phyloP scores from a whole-genome alignment of 2,797 vertebrate genomes.

The Myotis vivesi region DNA sequence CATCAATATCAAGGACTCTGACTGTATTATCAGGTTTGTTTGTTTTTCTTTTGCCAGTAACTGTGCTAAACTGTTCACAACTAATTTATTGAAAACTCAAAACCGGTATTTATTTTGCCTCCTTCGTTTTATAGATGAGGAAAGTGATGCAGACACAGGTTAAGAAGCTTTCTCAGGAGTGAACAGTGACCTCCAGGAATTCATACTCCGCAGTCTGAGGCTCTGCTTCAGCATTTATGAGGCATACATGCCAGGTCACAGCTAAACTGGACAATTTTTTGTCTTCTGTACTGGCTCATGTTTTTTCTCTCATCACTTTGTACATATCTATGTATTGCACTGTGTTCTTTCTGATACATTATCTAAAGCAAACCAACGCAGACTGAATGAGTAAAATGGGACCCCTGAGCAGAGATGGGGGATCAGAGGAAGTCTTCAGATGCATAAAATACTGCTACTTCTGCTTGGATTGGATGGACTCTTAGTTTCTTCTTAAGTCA shows the following conservation, averaged over 20 bases:
- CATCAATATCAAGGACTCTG: not conserved
- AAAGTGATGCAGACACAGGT: not conserved
- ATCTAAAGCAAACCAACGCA: not conserved
- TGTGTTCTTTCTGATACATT: not conserved
- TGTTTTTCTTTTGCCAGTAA: not conserved
- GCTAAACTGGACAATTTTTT: fast-evolving
- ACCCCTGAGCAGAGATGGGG: not conserved
- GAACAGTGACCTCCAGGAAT: fast-evolving
- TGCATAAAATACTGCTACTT: not conserved
- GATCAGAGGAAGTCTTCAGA: fast-evolving
- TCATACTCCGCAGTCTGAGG: fast-evolving
- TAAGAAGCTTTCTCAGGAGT: not conserved
- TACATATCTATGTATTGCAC: not conserved
- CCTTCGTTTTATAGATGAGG: not conserved
- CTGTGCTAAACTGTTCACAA: not conserved
- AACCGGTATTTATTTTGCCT: not conserved
- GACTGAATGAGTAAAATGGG: not conserved
- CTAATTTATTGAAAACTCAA: constrained; percentile 3
- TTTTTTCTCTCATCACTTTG: not conserved
- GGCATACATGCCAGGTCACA: not conserved
- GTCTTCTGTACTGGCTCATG: not conserved
- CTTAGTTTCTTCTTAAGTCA: not conserved
- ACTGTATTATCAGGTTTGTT: not conserved
- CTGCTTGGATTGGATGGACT: not conserved
- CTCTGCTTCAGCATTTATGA: no score